Percentiles rank a stretch among this genome's conserved stretches.
Conservation (phyloP, 2,797 vertebrate genomes). For the Gorsachius magnificus region DNA sequence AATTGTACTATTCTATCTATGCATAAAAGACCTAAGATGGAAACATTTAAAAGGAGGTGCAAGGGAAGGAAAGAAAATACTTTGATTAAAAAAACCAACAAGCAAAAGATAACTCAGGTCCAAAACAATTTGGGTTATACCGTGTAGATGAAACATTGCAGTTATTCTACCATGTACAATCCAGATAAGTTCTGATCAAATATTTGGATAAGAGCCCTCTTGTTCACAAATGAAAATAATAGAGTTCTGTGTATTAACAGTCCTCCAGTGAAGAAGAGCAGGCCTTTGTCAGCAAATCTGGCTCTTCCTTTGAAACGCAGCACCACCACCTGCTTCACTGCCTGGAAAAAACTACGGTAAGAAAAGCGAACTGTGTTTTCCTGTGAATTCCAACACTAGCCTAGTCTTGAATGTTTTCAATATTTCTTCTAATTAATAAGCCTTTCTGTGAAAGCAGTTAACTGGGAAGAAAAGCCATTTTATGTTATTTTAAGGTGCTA, state of each 20-base stretch:
- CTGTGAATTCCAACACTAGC: background rate
- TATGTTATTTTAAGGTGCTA: background rate
- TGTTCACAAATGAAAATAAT: conserved; percentile 62
- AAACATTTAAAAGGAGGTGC: background rate
- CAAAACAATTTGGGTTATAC: background rate
- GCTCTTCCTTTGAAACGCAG: conserved; percentile 88
- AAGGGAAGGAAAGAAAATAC: background rate
- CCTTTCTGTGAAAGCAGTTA: background rate
- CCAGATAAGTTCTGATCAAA: conserved; percentile 40
- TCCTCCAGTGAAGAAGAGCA: conserved; percentile 88
- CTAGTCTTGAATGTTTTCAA: conserved; percentile 7
- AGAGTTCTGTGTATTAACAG: conserved; percentile 77
- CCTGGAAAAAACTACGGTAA: conserved; percentile 97
- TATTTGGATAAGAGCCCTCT: conserved; percentile 19
- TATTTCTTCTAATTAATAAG: conserved; percentile 2
- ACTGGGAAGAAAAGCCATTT: background rate
- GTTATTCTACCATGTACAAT: background rate
- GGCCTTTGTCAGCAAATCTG: conserved; percentile 86
- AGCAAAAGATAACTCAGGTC: background rate
- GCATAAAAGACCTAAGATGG: background rate
- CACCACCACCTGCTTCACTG: conserved; percentile 95
- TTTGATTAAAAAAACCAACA: background rate
- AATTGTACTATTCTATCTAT: background rate
- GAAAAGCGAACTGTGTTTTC: conserved; percentile 32
- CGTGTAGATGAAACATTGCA: background rate